Base-by-base conservation (phyloP, 2,888 invertebrate species). In the Ametastegia equiseti region DNA sequence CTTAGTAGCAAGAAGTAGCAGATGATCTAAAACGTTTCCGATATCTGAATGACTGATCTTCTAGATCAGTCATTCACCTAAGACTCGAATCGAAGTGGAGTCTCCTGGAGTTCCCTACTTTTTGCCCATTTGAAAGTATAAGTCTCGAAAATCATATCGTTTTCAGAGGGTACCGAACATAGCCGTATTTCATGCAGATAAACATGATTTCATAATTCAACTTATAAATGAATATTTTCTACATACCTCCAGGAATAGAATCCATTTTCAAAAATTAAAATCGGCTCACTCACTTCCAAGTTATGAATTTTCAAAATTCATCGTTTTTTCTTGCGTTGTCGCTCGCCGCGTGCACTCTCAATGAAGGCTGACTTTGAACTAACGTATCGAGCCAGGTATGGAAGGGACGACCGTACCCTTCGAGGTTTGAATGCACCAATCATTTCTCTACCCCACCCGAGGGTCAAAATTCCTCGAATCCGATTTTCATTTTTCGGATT, bases 281-380 rank as follows among this genome's bases (percentile, higher is more conserved):
- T 60, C 30, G 60, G 47, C 7, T 7, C 5, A 50, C 83, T 83
- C n/a, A 80, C 84, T 50, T 81, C 57, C 1, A 71, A 82, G 60
- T 47, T 80, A 71, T 80, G 23, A 71, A 71, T 27, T 39, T 71
- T 80, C 23, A n/a, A 71, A 71, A 71, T 7, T 80, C 19, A 27
- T 15, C 60, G 71, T 80, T 60, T 80, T 80, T 60, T 27, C 63
- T 80, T 47, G 19, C 42, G 27, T 80, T 73, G 13, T 80, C 73
- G 63, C 80, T n/a, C 60, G 63, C 30, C 42, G 60, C 80, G 71
- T 73, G 71, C 50, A 36, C 71, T 73, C 30, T 47, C 13, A 30
- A 33, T 50, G 15, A 50, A 73, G 50, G 73, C 73, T 50, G 33
- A 73, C 73, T 45, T 71, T 73, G 50, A 73, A 73, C 73, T 73